Base-by-base conservation (phyloP, 2,888 invertebrate genomes). In the Pristionchus entomophagus region DNA sequence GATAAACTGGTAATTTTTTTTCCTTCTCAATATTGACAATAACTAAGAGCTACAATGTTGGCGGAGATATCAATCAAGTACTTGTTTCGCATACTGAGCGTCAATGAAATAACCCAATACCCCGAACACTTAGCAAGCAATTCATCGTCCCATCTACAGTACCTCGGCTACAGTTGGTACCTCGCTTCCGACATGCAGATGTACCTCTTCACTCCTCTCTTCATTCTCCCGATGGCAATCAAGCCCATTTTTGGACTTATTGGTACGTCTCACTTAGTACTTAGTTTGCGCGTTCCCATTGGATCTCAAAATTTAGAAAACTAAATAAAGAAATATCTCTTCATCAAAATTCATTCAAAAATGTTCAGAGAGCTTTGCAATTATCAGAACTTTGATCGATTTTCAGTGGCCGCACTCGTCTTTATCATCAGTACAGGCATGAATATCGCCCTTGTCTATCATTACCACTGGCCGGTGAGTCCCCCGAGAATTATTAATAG, bases 151-250 rank as follows among this genome's bases (percentile, higher is more conserved):
- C n/a, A n/a, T n/a, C n/a, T n/a, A 29, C 78, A 86, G 86, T 86
- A 84, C 56, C 49, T 80, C 22, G 78, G 59, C 19, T 62, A 59
- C 32, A 56, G 65, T 17, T 85, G 87, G 87, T 87, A 87, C 38
- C 73, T 87, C 69, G 84, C 85, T 5, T 51, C 85, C 4, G 87
- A 87, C 12, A 84, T 87, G 84, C 87, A n/a, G n/a, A n/a, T n/a
- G n/a, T n/a, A n/a, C n/a, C n/a, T n/a, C n/a, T n/a, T n/a, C n/a
- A n/a, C n/a, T 6, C 85, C 87, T 29, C 59, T 85, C 1, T 26
- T 87, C 17, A 65, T 87, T 19, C 35, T 87, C 32, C 85, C 87
- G 1, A 26, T 87, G 26, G 85, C 85, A 2, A 32, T 85, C 53
- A 69, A 81, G 45, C 87, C 87, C 1, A 19, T 85, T 22, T 38